A percentile compares a stretch with the other conserved stretches of the same genome.
Conservation (phyloP, 2,113 vertebrate species). For the Hystrix brachyura region DNA sequence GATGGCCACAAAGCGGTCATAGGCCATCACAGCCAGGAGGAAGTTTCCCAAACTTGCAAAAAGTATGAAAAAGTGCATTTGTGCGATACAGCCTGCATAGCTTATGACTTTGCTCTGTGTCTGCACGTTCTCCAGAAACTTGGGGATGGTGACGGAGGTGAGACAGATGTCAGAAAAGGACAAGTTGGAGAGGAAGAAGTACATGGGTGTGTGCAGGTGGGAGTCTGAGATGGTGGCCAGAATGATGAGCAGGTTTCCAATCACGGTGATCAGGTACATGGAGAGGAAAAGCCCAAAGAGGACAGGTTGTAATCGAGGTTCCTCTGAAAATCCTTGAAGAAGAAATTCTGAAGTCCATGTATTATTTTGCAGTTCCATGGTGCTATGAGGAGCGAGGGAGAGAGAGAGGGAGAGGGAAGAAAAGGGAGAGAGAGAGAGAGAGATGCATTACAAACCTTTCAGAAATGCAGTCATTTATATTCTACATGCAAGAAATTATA, state of each 20-base stretch:
- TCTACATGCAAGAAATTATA: background rate
- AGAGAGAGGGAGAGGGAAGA: background rate
- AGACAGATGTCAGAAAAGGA: background rate
- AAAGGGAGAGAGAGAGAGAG: no score
- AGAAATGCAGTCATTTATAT: background rate
- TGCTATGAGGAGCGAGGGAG: background rate
- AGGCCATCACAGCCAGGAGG: background rate
- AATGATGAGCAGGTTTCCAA: background rate
- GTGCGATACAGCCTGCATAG: background rate
- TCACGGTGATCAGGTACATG: background rate
- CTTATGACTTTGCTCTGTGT: background rate
- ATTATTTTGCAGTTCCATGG: background rate
- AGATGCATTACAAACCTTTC: background rate
- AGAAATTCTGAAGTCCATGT: background rate
- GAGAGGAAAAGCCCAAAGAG: background rate
- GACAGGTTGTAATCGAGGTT: background rate
- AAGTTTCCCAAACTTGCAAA: background rate
- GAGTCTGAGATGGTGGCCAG: background rate
- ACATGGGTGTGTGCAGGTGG: background rate
- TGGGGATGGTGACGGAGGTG: background rate
- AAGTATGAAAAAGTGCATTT: background rate
- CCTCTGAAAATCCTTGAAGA: slow-evolving; percentile 26
- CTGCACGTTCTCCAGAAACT: background rate
- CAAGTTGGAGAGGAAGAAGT: background rate
- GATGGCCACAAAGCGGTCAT: background rate